Evolutionary conservation across 1,140 invertebrate species (phyloP).

Genomic region (Apis cerana): DNA sequence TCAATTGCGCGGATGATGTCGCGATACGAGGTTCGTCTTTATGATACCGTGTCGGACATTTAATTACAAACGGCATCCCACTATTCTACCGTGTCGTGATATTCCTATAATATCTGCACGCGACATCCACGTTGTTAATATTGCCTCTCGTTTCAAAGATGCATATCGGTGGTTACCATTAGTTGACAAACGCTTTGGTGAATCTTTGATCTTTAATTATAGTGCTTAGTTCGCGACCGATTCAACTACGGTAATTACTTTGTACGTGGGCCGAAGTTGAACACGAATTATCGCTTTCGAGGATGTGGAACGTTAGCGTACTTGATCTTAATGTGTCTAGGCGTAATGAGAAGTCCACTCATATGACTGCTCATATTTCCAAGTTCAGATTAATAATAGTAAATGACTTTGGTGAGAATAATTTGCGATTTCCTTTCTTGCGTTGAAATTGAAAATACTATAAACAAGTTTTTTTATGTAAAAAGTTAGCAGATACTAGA

Average conservation of each 20-base stretch:
- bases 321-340: background rate
- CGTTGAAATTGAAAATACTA: background rate
- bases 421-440: background rate
- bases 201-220: background rate
- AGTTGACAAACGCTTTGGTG: slow-evolving; percentile 3
- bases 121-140: slow-evolving; percentile 55
- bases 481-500: background rate
- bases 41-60: slow-evolving; percentile 63
- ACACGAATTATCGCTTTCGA: background rate
- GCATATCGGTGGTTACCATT: slow-evolving; percentile 22
- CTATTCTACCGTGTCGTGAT: slow-evolving; percentile 9
- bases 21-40: slow-evolving; percentile 47
- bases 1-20: slow-evolving; percentile 63
- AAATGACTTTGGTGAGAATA: background rate
- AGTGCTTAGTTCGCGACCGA: background rate
- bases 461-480: background rate
- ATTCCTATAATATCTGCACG: slow-evolving; percentile 54
- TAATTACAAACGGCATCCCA: slow-evolving; percentile 59
- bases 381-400: background rate
- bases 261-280: background rate
- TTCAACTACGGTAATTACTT: slow-evolving; percentile 1
- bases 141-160: slow-evolving; percentile 45
- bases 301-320: too few relatives aligned
- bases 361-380: background rate
- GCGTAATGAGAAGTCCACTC: background rate